These are phyloP conservation scores for Menidia menidia DNA, from an alignment of 2,797 vertebrate species.

Conservation along the genomic window DNA sequence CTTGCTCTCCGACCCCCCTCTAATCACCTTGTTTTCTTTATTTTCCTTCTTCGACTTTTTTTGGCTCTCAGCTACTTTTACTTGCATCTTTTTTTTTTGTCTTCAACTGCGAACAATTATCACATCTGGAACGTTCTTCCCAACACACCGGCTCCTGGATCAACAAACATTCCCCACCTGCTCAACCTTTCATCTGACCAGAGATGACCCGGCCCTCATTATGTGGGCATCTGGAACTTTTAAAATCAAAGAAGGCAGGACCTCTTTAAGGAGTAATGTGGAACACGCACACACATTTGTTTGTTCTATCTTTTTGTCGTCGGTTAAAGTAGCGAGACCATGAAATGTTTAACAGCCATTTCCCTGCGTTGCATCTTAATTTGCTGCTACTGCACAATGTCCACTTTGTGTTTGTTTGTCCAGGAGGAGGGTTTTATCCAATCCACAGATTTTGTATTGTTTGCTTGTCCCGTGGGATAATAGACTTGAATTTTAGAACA, in stretches of 20 bases:
- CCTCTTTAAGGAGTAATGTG: conserved; percentile 1
- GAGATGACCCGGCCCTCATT: conserved; percentile 31
- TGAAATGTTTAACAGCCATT: conserved; percentile 7
- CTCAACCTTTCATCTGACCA: conserved; percentile 49
- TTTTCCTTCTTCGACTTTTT: not conserved
- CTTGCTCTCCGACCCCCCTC: not conserved
- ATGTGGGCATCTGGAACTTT: conserved; percentile 40
- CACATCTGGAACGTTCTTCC: conserved; percentile 66
- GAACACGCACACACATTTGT: not conserved
- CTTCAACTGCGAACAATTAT: conserved; percentile 65
- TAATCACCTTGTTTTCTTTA: conserved; percentile 6
- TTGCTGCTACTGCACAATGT: conserved; percentile 16
- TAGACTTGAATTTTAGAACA: too few species aligned
- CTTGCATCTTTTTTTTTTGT: not conserved
- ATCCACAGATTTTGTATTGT: too few species aligned
- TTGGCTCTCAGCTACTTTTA: not conserved
- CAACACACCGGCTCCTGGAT: conserved; percentile 30
- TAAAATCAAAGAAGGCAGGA: conserved; percentile 18
- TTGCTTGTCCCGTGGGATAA: too few species aligned
- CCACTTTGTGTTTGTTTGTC: conserved; percentile 24
- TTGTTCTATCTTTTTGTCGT: conserved; percentile 13
- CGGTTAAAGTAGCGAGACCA: not conserved
- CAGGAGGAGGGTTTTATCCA: not conserved
- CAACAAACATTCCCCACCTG: conserved; percentile 52
- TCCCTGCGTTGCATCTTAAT: conserved; percentile 37